Evolutionary conservation across 1,140 invertebrate genomes (phyloP).

Genomic region (Wiebesia pumilae): DNA sequence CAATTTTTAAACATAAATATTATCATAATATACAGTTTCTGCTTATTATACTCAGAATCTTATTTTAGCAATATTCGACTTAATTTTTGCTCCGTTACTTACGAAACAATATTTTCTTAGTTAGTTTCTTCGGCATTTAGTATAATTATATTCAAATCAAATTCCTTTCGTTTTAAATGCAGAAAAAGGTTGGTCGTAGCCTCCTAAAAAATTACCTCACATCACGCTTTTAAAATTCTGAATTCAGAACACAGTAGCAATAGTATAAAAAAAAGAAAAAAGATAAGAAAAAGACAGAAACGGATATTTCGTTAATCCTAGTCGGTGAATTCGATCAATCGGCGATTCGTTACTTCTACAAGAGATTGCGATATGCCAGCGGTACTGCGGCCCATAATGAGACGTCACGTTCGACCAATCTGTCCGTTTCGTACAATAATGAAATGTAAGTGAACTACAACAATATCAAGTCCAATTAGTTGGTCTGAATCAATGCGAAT

Average conservation of each 20-base stretch:
- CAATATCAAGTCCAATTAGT: neutral
- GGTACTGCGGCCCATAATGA: conserved; percentile 26
- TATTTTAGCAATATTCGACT: no score
- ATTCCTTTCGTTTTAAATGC: neutral
- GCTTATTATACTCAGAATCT: no score
- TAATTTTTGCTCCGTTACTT: no score
- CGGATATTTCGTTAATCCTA: conserved; percentile 32
- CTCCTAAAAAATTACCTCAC: no score
- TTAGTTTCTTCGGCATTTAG: neutral
- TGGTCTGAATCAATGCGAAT: conserved; percentile 20
- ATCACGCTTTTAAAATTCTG: neutral
- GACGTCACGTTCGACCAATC: conserved; percentile 46
- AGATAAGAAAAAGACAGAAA: neutral
- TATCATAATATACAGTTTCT: no score
- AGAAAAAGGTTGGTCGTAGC: neutral
- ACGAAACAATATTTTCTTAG: neutral
- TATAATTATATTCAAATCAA: neutral
- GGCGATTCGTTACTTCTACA: neutral
- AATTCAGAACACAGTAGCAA: neutral
- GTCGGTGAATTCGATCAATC: neutral
- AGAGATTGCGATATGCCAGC: conserved; percentile 30
- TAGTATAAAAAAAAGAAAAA: neutral
- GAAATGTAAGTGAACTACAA: neutral
- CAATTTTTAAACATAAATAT: no score
- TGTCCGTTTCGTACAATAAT: neutral